These are phyloP conservation scores for Coracopsis vasa DNA, from an alignment of 2,113 vertebrate species.

Conservation along the genomic window DNA sequence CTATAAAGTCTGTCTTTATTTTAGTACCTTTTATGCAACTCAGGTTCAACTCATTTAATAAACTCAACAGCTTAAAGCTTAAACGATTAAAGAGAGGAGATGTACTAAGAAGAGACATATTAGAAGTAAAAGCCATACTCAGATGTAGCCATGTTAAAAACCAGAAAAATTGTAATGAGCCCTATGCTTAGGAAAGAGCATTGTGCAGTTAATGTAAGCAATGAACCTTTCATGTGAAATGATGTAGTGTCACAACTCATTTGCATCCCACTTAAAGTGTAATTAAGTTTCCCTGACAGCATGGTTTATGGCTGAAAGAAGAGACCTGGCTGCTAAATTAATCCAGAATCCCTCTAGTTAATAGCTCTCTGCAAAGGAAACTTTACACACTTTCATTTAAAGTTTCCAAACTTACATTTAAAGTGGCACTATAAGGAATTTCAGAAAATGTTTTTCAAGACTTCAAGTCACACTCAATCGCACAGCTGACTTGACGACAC, in stretches of 20 bases:
- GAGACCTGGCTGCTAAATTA: slow-evolving; percentile 82
- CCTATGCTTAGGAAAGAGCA: slow-evolving; percentile 63
- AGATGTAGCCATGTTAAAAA: slow-evolving; percentile 49
- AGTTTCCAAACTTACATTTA: slow-evolving; percentile 69
- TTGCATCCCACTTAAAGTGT: slow-evolving; percentile 84
- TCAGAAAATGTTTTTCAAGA: background rate
- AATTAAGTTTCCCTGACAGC: slow-evolving; percentile 85
- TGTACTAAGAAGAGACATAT: slow-evolving; percentile 4
- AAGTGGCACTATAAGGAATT: slow-evolving; percentile 26
- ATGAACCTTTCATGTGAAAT: slow-evolving; percentile 85
- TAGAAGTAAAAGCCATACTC: slow-evolving; percentile 63
- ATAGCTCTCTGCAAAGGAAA: slow-evolving; percentile 74
- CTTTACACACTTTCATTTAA: slow-evolving; percentile 68
- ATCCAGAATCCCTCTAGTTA: slow-evolving; percentile 77
- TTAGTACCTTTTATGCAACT: background rate
- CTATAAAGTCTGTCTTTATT: background rate
- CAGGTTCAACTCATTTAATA: slow-evolving; percentile 54
- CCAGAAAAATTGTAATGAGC: slow-evolving; percentile 63
- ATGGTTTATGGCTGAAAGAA: slow-evolving; percentile 79
- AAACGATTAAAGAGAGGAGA: slow-evolving; percentile 47
- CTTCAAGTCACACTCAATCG: background rate
- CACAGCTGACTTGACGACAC: background rate
- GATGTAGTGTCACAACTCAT: slow-evolving; percentile 85
- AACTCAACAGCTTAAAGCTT: slow-evolving; percentile 51
- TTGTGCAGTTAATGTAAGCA: slow-evolving; percentile 78